Percentiles rank a stretch among this genome's conserved stretches.
These are phyloP conservation scores for Danio choprae DNA, from an alignment of 2,797 vertebrate species.

Conservation along the genomic window DNA sequence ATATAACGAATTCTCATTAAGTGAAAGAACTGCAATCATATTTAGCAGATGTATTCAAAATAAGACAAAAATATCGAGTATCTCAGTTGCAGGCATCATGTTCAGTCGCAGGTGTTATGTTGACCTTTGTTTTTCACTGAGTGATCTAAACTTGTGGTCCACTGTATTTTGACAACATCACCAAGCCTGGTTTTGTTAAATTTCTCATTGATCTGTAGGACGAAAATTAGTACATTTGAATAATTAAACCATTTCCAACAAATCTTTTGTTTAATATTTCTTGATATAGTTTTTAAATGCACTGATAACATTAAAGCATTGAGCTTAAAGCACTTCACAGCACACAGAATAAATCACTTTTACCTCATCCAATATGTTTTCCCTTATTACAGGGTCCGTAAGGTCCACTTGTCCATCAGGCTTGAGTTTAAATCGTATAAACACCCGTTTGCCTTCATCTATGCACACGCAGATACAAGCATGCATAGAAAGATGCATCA, in stretches of 20 bases:
- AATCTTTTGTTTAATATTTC: neutral
- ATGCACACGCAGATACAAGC: neutral
- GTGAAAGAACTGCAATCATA: neutral
- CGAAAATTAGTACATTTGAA: neutral
- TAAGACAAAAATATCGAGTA: neutral
- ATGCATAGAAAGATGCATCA: neutral
- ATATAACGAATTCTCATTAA: neutral
- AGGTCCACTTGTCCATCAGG: neutral
- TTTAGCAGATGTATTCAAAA: neutral
- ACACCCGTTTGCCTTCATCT: constrained; percentile 21
- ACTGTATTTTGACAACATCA: neutral
- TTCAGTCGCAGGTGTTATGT: neutral
- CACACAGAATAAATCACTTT: too few species aligned
- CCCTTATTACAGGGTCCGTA: neutral
- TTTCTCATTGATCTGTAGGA: constrained; percentile 6
- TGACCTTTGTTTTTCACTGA: neutral
- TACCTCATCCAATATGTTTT: neutral
- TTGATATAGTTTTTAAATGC: neutral
- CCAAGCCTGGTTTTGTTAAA: neutral
- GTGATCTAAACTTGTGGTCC: neutral
- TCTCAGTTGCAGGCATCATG: neutral
- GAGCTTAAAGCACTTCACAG: neutral
- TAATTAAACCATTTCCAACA: neutral
- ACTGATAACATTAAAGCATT: neutral
- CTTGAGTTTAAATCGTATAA: neutral